Evolutionary conservation across 2,113 vertebrate genomes (phyloP).

Genomic region (Upupa epops): DNA sequence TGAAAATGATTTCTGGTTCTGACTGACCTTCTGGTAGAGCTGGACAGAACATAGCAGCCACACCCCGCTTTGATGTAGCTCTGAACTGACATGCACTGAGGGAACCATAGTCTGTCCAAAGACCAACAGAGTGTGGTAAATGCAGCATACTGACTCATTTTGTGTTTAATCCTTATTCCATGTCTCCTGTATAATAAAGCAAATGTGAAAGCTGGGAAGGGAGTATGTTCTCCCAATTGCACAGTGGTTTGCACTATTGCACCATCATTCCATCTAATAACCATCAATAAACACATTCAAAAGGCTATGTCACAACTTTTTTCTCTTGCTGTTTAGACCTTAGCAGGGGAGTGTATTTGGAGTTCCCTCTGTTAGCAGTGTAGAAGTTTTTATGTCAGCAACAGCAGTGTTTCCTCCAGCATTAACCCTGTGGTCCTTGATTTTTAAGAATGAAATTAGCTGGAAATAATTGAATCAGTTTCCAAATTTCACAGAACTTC

Average conservation of each 20-base stretch:
- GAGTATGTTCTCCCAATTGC: conserved; percentile 48
- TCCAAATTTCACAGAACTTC: fast-evolving
- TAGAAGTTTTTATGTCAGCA: neutral
- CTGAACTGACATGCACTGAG: conserved; percentile 18
- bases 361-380: neutral
- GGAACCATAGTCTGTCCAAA: conserved; percentile 13
- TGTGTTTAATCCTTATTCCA: conserved; percentile 53
- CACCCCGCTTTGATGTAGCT: neutral
- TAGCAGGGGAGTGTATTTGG: neutral
- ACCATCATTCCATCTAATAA: conserved; percentile 63
- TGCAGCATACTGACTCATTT: conserved; percentile 45
- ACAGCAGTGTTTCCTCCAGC: neutral
- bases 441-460: neutral
- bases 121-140: neutral
- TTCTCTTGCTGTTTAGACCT: neutral
- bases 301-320: conserved; percentile 28
- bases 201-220: conserved; percentile 60
- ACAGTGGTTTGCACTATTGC: conserved; percentile 72
- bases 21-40: neutral
- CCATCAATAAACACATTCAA: conserved; percentile 76
- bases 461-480: neutral
- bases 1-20: neutral
- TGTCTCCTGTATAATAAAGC: conserved; percentile 57
- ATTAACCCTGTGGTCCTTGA: too few relatives aligned
- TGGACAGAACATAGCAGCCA: neutral